Evolutionary conservation across 64 coral and sea anemone species (phyloP), one percentile per base, ranked within the genome.

Genomic region (Pachyseris speciosa): DNA sequence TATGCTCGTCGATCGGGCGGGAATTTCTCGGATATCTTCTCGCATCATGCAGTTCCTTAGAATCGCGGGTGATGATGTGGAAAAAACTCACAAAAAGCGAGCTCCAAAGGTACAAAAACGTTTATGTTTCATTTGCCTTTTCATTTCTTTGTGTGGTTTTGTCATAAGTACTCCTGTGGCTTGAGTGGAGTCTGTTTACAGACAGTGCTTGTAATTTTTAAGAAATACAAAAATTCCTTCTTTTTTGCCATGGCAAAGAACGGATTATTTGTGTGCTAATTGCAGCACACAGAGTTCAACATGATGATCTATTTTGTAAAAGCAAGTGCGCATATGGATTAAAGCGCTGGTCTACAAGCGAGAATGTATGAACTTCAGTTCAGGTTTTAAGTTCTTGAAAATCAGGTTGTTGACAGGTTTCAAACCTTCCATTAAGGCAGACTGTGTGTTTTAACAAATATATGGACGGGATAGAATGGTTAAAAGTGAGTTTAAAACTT

Each of bases 11-110:
- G 52, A 10, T 33, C 34, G 22, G 11, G 50, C 20, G 33, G 6
- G 19, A 1, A 2, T n/a, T n/a, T 37, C 7, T 61, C 20, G 26
- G 9, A 33, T 38, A 4, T 49, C 47, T 20, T 20, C 2, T 34
- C 20, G 9, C 17, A 81, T 39, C 22, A 81, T 81, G 77, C 77
- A 81, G 77, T 81, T 81, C 52, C 10, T 81, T 40, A 76, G 73
- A 49, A 81, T 81, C 22, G 77, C 77, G 9, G 52, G 77, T 13
- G 75, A 79, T 81, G 77, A 81, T 81, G 52, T 27, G 53, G 29
- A 40, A 39, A 61, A 61, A 41, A 61, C 51, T 55, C 33, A 37
- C 31, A 60, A 81, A 81, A 81, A 81, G 53, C 52, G 48, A 10
- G 9, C 31, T 63, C 22, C 17, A 61, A 81, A 81, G 77, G 77